Base-by-base conservation (phyloP, 2,888 invertebrate species). In the Acronicta aceris region DNA sequence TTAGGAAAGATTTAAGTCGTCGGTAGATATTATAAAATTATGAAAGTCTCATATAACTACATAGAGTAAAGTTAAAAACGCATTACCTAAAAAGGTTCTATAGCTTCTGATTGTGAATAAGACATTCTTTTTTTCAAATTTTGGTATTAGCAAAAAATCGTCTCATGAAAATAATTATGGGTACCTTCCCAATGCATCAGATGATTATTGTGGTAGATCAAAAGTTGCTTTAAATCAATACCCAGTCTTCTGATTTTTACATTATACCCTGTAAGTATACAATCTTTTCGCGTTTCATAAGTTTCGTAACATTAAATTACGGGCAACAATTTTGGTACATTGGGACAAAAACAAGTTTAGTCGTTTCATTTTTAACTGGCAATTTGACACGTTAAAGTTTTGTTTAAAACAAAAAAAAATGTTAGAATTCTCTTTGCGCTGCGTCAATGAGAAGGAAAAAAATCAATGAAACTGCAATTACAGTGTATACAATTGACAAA, bases 1-100 rank as follows among this genome's bases (percentile, higher is more conserved):
- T 90, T 89, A 91, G 88, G 71, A 74, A 78, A 84, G 72, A 77
- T 83, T 84, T 73, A 71, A 78, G 73, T 73, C 86, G 80, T 88
- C 81, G 78, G 74, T 89, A 89, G 85, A 66, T 76, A 59, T 88
- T 86, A 86, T 80, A 69, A 67, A 76, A 59, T 60, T 50, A 57
- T 48, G 36, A 62, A 62, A 65, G 53, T 36, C 48, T 65, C 59
- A 36, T 63, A 52, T 45, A 41, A 1, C n/a, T n/a, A n/a, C 30
- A 7, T 27, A 1, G 12, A 10, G 10, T 33, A 12, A 12, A 12
- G 3, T 33, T 12, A 33, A 10, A 33, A 12, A 33, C 33, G 12
- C 33, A 12, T 0, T 5, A 3, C 12, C 33, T 33, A 12, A 33
- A 33, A 33, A 0, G 4, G 0, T 33, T 33, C 10, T 33, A 27